These are phyloP conservation scores for Eulemur rubriventer DNA, from an alignment of 2,797 vertebrate genomes.

Conservation along the genomic window DNA sequence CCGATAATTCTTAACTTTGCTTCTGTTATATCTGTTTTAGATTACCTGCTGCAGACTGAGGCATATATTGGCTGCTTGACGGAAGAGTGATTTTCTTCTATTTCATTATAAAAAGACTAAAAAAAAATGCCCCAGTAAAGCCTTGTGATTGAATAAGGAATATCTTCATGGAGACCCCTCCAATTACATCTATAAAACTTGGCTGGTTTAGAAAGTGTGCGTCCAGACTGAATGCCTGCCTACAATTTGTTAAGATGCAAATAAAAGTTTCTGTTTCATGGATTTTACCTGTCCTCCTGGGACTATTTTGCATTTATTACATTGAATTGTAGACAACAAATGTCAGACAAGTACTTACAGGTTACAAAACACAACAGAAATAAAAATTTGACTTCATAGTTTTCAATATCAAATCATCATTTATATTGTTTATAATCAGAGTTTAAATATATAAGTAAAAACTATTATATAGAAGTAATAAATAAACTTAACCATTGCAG, in stretches of 20 bases:
- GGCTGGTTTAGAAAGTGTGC: background rate
- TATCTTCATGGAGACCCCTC: background rate
- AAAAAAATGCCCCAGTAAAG: background rate
- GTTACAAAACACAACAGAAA: background rate
- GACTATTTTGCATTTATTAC: conserved; percentile 55
- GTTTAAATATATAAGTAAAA: background rate
- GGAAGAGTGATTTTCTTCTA: background rate
- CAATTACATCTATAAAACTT: background rate
- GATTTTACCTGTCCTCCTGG: background rate
- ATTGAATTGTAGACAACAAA: background rate
- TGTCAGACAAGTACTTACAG: background rate
- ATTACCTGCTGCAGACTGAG: background rate
- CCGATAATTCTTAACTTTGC: background rate
- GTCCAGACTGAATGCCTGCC: background rate
- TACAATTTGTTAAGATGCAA: conserved; percentile 63
- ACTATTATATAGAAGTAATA: background rate
- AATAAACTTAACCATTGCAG: background rate
- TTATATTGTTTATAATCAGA: background rate
- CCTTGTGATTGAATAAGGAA: background rate
- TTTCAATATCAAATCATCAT: background rate
- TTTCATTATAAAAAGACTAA: background rate
- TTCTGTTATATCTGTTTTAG: background rate
- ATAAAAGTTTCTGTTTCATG: conserved; percentile 35
- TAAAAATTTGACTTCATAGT: background rate
- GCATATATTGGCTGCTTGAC: background rate